Percentiles rank a stretch among this genome's conserved stretches.
Conservation (phyloP, 2,797 vertebrate genomes). For the Sternotherus odoratus region DNA sequence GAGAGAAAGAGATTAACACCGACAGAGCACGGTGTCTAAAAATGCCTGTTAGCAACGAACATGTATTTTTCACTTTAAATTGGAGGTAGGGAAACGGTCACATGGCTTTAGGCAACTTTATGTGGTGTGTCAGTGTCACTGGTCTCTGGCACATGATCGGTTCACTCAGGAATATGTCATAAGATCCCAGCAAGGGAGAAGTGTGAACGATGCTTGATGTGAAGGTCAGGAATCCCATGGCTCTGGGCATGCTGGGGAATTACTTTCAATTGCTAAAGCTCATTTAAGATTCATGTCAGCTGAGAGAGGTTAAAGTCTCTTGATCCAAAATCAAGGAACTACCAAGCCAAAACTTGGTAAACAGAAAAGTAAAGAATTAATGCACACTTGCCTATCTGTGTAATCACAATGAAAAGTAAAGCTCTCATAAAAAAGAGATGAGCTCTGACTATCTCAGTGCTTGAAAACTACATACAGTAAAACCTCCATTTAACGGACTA, state of each 20-base stretch:
- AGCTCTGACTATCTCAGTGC: not conserved
- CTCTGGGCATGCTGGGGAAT: not conserved
- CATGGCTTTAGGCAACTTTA: not conserved
- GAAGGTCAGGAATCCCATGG: slow-evolving; percentile 19
- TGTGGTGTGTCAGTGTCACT: not conserved
- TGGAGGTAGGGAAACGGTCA: not conserved
- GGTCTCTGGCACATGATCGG: not conserved
- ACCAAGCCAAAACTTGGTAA: not conserved
- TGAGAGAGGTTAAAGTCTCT: not conserved
- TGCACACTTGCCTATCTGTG: not conserved
- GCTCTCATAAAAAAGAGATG: not conserved
- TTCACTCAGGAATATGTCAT: slow-evolving; percentile 6
- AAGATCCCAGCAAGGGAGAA: not conserved
- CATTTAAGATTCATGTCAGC: not conserved
- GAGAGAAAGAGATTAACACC: not conserved
- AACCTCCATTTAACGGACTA: no score
- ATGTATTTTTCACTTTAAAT: not conserved
- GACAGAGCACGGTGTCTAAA: not conserved
- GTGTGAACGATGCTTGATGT: slow-evolving; percentile 15
- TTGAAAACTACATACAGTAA: not conserved
- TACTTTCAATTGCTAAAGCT: not conserved
- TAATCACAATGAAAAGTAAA: not conserved
- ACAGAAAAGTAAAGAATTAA: not conserved
- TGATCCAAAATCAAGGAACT: not conserved
- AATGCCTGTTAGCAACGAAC: not conserved